Evolutionary conservation across 2,797 vertebrate genomes (phyloP).

Genomic region (Lemur catta): DNA sequence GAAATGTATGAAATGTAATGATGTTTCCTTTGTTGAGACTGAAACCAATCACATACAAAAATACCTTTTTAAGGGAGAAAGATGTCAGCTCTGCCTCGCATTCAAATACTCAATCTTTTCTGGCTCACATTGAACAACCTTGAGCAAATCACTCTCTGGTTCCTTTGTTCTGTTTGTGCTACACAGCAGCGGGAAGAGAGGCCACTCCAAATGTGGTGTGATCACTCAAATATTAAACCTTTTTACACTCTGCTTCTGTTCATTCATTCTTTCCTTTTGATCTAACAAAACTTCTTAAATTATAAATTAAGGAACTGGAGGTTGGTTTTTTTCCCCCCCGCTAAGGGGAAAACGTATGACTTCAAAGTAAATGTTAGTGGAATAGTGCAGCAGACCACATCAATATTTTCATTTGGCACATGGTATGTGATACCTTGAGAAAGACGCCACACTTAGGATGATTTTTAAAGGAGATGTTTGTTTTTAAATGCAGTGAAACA

Average conservation of each 20-base stretch:
- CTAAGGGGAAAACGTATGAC: conserved; percentile 28
- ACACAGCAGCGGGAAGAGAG: background rate
- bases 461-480: background rate
- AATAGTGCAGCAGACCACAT: background rate
- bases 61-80: conserved; percentile 32
- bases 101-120: conserved; percentile 56
- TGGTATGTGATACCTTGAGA: background rate
- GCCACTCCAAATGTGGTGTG: accelerated
- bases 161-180: background rate
- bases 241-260: conserved; percentile 35
- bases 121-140: conserved; percentile 58
- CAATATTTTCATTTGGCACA: background rate
- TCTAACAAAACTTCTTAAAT: conserved; percentile 71
- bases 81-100: conserved; percentile 20
- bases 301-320: conserved; percentile 58
- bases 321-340: background rate
- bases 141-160: conserved; percentile 40
- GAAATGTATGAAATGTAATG: conserved; percentile 53
- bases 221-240: conserved; percentile 50
- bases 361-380: background rate
- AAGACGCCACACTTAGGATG: background rate
- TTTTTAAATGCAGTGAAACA: background rate
- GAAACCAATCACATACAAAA: conserved; percentile 68
- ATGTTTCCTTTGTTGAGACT: conserved; percentile 50
- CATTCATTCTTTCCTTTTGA: conserved; percentile 61